Conservation (phyloP, 2,888 invertebrate genomes). For the Auanema sp. region DNA sequence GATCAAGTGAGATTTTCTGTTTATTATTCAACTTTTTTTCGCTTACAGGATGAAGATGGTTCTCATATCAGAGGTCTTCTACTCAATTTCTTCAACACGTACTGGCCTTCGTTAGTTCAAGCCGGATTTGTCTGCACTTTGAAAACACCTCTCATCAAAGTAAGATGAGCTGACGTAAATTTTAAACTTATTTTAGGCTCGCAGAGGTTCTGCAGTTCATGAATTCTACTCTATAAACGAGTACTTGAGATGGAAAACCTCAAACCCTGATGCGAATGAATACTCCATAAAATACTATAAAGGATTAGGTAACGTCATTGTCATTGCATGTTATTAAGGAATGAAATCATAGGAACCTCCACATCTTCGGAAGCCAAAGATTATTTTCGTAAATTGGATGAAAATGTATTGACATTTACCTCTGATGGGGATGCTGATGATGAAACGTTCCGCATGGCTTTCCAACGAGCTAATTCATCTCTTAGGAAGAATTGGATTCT, state of each 20-base stretch:
- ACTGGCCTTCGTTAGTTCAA: constrained; percentile 90
- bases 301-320: constrained; percentile 75
- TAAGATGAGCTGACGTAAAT: constrained; percentile 15
- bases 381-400: constrained; percentile 90
- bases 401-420: constrained; percentile 68
- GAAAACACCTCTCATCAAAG: constrained; percentile 97
- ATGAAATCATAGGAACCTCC: constrained; percentile 99
- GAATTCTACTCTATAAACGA: constrained; percentile 94
- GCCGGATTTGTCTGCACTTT: constrained; percentile 85
- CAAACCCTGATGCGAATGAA: constrained; percentile 78
- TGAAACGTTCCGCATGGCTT: constrained; percentile 87
- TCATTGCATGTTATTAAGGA: too few species aligned
- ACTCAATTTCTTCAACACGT: constrained; percentile 95
- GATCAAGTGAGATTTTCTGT: constrained; percentile 78
- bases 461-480: constrained; percentile 87
- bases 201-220: constrained; percentile 59
- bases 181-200: constrained; percentile 21
- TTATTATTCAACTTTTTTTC: background rate
- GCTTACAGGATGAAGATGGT: constrained; percentile 80
- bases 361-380: constrained; percentile 95
- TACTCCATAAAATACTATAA: constrained; percentile 98
- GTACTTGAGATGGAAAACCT: constrained; percentile 91
- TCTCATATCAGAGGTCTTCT: constrained; percentile 96
- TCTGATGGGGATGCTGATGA: constrained; percentile 82
- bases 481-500: constrained; percentile 95